Evolutionary conservation across 2,888 invertebrate species (phyloP).

Genomic region (Drosophila pseudotalamancana): DNA sequence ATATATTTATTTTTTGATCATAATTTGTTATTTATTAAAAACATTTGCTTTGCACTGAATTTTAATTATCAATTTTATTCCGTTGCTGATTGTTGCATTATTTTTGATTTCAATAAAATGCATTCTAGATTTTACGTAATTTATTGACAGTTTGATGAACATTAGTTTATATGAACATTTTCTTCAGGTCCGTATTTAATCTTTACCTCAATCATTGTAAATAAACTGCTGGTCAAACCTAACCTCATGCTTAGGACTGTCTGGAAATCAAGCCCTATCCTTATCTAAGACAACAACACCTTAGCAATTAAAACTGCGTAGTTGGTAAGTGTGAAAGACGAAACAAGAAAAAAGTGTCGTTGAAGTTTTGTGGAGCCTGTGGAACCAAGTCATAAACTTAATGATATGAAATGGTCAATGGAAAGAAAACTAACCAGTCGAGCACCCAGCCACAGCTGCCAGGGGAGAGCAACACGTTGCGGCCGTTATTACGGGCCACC

Average conservation of each 20-base stretch:
- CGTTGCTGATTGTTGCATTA: slow-evolving; percentile 17
- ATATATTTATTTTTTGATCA: slow-evolving; percentile 2
- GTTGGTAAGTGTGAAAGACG: slow-evolving; percentile 10
- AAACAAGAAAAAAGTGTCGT: slow-evolving; percentile 23
- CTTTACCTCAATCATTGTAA: not conserved
- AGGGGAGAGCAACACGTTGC: slow-evolving; percentile 59
- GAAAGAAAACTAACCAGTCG: slow-evolving; percentile 30
- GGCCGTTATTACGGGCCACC: slow-evolving; percentile 60
- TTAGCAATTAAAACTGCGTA: slow-evolving; percentile 51
- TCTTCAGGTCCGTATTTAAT: too few relatives aligned
- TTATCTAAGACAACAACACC: slow-evolving; percentile 4
- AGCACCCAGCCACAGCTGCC: slow-evolving; percentile 17
- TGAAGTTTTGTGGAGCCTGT: slow-evolving; percentile 24
- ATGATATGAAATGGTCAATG: slow-evolving; percentile 65
- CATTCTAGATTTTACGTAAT: not conserved
- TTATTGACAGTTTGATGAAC: not conserved
- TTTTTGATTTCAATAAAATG: slow-evolving; percentile 9
- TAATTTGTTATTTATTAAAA: slow-evolving; percentile 43
- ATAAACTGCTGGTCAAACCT: not conserved
- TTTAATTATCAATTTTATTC: slow-evolving; percentile 22
- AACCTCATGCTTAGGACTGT: too few relatives aligned
- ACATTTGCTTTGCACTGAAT: slow-evolving; percentile 8
- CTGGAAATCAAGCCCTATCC: too few relatives aligned
- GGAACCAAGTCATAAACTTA: slow-evolving; percentile 39
- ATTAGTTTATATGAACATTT: not conserved